A percentile compares a stretch with the other conserved stretches of the same genome.
Conservation (phyloP, 2,888 invertebrate species). For the Heliconius cydno region DNA sequence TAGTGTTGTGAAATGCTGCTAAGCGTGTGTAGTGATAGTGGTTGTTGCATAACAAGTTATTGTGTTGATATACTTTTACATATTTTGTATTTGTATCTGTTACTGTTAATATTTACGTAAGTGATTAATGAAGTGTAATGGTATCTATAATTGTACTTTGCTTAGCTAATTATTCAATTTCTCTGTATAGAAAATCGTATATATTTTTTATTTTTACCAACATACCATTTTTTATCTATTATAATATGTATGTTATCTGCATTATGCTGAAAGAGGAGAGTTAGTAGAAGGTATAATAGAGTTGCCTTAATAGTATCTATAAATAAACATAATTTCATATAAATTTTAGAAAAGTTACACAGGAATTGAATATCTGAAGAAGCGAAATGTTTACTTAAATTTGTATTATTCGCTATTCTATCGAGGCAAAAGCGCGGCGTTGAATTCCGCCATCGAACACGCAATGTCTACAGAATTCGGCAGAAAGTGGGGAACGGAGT, state of each 20-base stretch:
- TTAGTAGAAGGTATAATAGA: neutral
- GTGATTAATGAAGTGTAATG: neutral
- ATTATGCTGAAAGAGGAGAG: neutral
- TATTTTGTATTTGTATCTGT: neutral
- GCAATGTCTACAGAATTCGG: too few species aligned
- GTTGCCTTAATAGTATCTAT: slow-evolving; percentile 7
- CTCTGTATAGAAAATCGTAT: neutral
- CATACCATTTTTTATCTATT: too few species aligned
- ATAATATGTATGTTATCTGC: too few species aligned
- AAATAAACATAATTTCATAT: neutral
- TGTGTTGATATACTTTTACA: neutral
- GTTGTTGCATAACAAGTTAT: neutral
- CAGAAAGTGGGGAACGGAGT: too few species aligned
- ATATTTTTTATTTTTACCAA: too few species aligned
- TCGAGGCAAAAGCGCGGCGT: too few species aligned
- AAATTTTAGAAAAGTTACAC: neutral
- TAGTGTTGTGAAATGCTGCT: neutral
- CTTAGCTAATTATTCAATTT: neutral
- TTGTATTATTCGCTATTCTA: too few species aligned
- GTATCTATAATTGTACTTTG: neutral
- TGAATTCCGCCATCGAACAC: too few species aligned
- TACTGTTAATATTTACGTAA: slow-evolving; percentile 5
- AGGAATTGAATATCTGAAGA: neutral
- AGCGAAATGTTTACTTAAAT: too few species aligned
- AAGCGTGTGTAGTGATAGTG: neutral